Conservation (phyloP, 2,888 invertebrate genomes). For the Megamerina dolium region DNA sequence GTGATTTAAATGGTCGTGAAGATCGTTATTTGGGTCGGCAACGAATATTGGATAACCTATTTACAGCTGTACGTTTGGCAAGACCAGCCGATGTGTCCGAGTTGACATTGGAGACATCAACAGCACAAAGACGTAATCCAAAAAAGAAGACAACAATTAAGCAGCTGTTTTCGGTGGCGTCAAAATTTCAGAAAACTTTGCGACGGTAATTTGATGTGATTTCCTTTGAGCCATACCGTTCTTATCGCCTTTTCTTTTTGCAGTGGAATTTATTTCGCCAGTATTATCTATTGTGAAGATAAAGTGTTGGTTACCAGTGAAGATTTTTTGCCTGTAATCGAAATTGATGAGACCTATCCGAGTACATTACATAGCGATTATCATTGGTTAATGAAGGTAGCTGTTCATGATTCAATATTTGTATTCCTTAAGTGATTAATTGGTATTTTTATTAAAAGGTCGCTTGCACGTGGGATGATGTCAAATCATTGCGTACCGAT, state of each 20-base stretch:
- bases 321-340: conserved; percentile 93
- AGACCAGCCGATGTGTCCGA: conserved; percentile 58
- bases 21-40: conserved; percentile 63
- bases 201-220: conserved; percentile 58
- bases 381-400: conserved; percentile 95
- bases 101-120: conserved; percentile 60
- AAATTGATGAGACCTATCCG: conserved; percentile 93
- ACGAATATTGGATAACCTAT: conserved; percentile 68
- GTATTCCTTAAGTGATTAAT: neutral
- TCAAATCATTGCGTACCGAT: conserved; percentile 82
- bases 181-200: conserved; percentile 93
- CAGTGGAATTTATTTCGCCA: conserved; percentile 91
- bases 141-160: conserved; percentile 87
- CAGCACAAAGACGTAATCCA: conserved; percentile 63
- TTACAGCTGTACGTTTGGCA: conserved; percentile 64
- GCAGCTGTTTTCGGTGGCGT: conserved; percentile 90
- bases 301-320: conserved; percentile 94
- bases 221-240: too few relatives aligned
- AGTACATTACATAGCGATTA: conserved; percentile 88
- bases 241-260: conserved; percentile 27
- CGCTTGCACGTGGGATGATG: conserved; percentile 95
- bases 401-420: neutral
- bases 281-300: conserved; percentile 91
- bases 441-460: conserved; percentile 54
- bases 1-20: conserved; percentile 69